Evolutionary conservation across 2,888 invertebrate genomes (phyloP), one percentile per base, ranked within the genome.

Genomic region (Nudaria mundana): DNA sequence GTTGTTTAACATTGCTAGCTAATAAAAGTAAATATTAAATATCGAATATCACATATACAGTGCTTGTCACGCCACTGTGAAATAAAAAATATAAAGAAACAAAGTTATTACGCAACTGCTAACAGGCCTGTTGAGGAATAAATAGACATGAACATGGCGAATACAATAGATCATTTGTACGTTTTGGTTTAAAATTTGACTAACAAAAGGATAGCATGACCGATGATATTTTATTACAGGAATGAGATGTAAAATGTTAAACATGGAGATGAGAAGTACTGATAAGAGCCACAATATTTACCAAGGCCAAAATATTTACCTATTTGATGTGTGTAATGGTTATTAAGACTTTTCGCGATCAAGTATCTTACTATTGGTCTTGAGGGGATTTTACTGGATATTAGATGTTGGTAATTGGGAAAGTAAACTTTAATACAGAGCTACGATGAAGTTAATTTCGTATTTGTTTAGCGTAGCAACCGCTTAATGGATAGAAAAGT

Each of bases 41-140:
- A 48, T 59, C 48, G 50, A 66, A 6, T 25, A 2, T 12, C 12
- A 12, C 24, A 22, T 31, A 63, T 44, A 64, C 75, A 63, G 68
- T 71, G 70, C 72, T 70, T 66, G 62, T 56, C 75, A 76, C 73
- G 76, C 69, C 55, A 72, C 54, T 52, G 53, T 54, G 57, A 45
- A 65, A 66, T 63, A 63, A 59, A 72, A 68, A 71, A 61, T 43
- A 63, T 65, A 65, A 69, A 74, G 68, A 66, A 62, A 69, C 54
- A 52, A 56, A 53, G 49, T 53, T 51, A 66, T 71, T 70, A 66
- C 71, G 65, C 63, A 76, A 72, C 56, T 56, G 62, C 52, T 61
- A 59, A 61, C 56, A 55, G 62, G 50, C 47, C 49, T 55, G 32
- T 53, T 49, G 57, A 47, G 47, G 60, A 48, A 57, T 61, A 67